Percentiles rank a stretch among this genome's conserved stretches.
Evolutionary conservation across 2,797 vertebrate species (phyloP).

Genomic region (Sebastes trivittatus): DNA sequence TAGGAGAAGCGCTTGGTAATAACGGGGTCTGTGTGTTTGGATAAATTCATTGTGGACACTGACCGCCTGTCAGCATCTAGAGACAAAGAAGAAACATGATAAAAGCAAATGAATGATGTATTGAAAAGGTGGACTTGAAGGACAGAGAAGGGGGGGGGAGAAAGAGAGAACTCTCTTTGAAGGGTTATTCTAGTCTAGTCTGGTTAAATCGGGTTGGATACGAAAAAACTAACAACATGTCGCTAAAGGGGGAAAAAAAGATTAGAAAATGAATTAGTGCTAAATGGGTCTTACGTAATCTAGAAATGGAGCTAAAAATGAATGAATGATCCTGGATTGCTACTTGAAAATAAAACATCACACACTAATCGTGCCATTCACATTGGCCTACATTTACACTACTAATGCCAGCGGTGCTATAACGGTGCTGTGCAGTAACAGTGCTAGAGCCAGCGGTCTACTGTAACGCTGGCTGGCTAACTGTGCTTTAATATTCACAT

Average conservation of each 20-base stretch:
- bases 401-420: conserved; percentile 45
- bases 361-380: conserved; percentile 35
- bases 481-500: conserved; percentile 80
- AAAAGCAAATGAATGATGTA: background rate
- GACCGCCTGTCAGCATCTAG: conserved; percentile 96
- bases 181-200: conserved; percentile 43
- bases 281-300: conserved; percentile 26
- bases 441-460: conserved; percentile 55
- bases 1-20: conserved; percentile 98
- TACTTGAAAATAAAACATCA: conserved; percentile 44
- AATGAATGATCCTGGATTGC: conserved; percentile 21
- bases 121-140: background rate
- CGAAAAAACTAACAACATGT: conserved; percentile 29
- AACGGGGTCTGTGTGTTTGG: conserved; percentile 94
- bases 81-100: conserved; percentile 23
- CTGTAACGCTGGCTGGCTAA: conserved; percentile 47
- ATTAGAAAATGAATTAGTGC: conserved; percentile 45
- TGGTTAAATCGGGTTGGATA: conserved; percentile 37
- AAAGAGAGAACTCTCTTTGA: conserved; percentile 14
- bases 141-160: background rate
- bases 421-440: conserved; percentile 2
- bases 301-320: conserved; percentile 33
- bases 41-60: conserved; percentile 98
- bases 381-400: conserved; percentile 52
- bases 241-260: background rate